These are phyloP conservation scores for Sceloporus tristichus DNA, from an alignment of 2,113 vertebrate species.

Conservation along the genomic window DNA sequence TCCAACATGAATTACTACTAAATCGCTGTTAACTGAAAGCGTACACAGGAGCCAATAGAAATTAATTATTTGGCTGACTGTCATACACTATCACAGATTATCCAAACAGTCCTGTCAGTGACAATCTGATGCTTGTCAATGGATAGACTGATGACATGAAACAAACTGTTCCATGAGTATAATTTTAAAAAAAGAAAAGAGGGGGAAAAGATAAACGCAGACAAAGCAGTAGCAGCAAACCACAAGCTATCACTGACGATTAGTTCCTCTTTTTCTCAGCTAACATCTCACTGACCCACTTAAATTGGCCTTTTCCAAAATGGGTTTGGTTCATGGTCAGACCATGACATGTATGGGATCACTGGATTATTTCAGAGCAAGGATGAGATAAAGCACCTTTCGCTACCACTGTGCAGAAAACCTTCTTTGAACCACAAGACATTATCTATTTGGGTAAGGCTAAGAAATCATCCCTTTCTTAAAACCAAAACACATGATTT, in stretches of 20 bases:
- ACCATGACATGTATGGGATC: constrained; percentile 55
- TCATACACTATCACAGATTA: constrained; percentile 54
- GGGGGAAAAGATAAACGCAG: constrained; percentile 28
- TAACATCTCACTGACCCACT: constrained; percentile 61
- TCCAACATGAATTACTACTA: constrained; percentile 55
- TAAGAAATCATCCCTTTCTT: constrained; percentile 53
- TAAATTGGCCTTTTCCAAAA: constrained; percentile 66
- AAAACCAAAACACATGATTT: constrained; percentile 58
- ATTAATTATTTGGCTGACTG: constrained; percentile 63
- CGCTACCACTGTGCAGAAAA: constrained; percentile 64
- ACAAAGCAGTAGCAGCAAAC: constrained; percentile 63
- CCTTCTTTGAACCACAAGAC: constrained; percentile 73
- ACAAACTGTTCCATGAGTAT: constrained; percentile 53
- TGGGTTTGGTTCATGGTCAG: constrained; percentile 72
- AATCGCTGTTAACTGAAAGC: constrained; percentile 48
- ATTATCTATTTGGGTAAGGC: constrained; percentile 69
- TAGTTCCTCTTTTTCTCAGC: constrained; percentile 74
- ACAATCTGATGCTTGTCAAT: constrained; percentile 68
- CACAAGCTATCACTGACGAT: constrained; percentile 71
- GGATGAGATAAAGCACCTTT: constrained; percentile 69
- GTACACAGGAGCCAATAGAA: constrained; percentile 45
- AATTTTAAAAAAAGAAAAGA: neutral
- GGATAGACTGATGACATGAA: constrained; percentile 66
- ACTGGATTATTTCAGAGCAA: constrained; percentile 71
- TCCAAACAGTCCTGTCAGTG: constrained; percentile 63